These are phyloP conservation scores for Morone saxatilis DNA, from an alignment of 2,113 vertebrate genomes.

Conservation along the genomic window DNA sequence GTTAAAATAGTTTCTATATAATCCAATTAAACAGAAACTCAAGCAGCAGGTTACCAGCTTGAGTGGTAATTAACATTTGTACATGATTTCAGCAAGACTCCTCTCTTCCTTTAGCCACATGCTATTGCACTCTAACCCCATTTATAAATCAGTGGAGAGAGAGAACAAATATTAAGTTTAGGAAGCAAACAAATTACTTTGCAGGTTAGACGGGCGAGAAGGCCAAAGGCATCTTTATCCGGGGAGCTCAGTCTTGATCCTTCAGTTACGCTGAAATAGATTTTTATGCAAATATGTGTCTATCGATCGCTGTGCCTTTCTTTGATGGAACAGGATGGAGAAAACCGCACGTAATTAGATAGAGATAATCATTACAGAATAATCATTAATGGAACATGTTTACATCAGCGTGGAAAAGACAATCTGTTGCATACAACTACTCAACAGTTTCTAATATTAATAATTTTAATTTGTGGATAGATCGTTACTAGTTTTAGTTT, in stretches of 20 bases:
- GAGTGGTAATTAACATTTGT: conserved; percentile 68
- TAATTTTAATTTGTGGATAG: not conserved
- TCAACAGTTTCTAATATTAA: not conserved
- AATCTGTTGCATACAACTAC: conserved; percentile 27
- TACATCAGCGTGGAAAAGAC: conserved; percentile 47
- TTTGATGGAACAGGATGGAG: conserved; percentile 74
- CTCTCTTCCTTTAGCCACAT: conserved; percentile 48
- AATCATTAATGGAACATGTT: conserved; percentile 75
- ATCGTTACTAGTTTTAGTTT: not conserved
- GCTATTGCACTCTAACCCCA: conserved; percentile 56
- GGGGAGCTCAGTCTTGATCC: conserved; percentile 75
- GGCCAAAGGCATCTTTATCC: conserved; percentile 78
- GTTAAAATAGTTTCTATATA: conserved; percentile 41
- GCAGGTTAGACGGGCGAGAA: conserved; percentile 71
- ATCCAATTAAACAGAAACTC: conserved; percentile 62
- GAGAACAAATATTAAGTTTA: conserved; percentile 71
- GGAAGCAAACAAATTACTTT: conserved; percentile 73
- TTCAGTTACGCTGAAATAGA: conserved; percentile 79
- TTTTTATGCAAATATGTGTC: conserved; percentile 86
- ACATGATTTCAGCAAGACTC: conserved; percentile 38
- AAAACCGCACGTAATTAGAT: conserved; percentile 81
- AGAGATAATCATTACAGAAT: conserved; percentile 82
- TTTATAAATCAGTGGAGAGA: conserved; percentile 50
- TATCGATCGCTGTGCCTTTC: conserved; percentile 79
- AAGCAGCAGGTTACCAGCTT: conserved; percentile 48